Conservation (phyloP, 2,113 vertebrate genomes). For the Theristicus caerulescens region DNA sequence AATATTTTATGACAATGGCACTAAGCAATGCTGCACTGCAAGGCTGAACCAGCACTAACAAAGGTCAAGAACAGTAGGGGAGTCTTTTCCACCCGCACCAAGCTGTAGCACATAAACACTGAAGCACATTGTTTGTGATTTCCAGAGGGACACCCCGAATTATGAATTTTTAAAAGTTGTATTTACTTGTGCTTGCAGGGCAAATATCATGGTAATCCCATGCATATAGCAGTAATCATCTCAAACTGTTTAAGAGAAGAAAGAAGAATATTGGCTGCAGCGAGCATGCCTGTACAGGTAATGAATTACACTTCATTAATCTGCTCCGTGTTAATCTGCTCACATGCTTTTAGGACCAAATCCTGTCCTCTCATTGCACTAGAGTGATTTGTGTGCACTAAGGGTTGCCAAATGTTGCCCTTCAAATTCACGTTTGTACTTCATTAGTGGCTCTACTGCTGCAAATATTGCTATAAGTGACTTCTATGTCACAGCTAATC, state of each 20-base stretch:
- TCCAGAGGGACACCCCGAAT: background rate
- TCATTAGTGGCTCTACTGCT: background rate
- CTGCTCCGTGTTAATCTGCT: background rate
- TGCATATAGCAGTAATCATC: conserved; percentile 87
- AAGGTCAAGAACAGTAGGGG: background rate
- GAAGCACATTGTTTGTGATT: background rate
- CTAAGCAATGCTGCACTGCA: background rate
- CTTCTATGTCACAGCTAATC: conserved; percentile 11
- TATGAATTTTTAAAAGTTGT: background rate
- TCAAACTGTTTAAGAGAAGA: conserved; percentile 93
- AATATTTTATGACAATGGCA: background rate
- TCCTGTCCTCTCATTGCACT: background rate
- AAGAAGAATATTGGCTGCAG: conserved; percentile 87
- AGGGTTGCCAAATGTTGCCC: background rate
- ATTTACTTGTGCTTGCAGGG: conserved; percentile 74
- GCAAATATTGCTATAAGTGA: background rate
- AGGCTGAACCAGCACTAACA: background rate
- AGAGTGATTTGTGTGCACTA: background rate
- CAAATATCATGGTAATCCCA: conserved; percentile 87
- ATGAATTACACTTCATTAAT: conserved; percentile 18
- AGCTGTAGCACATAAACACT: background rate
- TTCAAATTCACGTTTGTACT: conserved; percentile 20
- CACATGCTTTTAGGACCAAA: background rate
- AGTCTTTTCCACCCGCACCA: background rate
- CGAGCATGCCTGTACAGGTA: conserved; percentile 94